phyloP scores from a whole-genome alignment of 1,140 invertebrate species.

The Bombus huntii region DNA sequence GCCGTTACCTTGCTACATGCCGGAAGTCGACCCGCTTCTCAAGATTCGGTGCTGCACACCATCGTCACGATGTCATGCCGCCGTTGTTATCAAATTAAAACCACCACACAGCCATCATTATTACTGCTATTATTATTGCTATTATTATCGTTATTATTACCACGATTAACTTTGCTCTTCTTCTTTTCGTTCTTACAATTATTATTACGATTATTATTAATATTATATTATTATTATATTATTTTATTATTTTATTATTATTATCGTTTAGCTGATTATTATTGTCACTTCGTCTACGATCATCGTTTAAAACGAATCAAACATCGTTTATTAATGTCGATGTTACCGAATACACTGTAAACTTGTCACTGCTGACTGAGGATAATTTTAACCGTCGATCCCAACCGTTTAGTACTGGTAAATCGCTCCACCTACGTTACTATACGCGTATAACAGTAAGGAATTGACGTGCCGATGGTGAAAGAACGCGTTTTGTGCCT shows the following conservation, averaged over 20 bases:
- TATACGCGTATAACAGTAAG: constrained; percentile 29
- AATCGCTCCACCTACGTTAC: constrained; percentile 19
- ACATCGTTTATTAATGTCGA: constrained; percentile 53
- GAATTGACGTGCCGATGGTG: constrained; percentile 69
- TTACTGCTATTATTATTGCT: constrained; percentile 57
- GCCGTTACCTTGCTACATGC: constrained; percentile 86
- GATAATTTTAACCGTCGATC: constrained; percentile 11
- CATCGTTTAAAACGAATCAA: constrained; percentile 39
- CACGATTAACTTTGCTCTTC: constrained; percentile 65
- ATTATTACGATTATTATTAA: constrained; percentile 53
- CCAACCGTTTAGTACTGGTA: constrained; percentile 35
- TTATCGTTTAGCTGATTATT: constrained; percentile 46
- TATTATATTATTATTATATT: constrained; percentile 61
- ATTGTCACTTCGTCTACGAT: constrained; percentile 43
- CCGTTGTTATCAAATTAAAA: constrained; percentile 77
- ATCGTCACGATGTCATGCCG: constrained; percentile 78
- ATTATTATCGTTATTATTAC: constrained; percentile 66
- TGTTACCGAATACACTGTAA: constrained; percentile 51
- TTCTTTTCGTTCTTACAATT: constrained; percentile 44
- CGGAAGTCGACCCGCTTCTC: constrained; percentile 87
- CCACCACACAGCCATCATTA: constrained; percentile 54
- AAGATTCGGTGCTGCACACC: constrained; percentile 85
- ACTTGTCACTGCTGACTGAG: constrained; percentile 54
- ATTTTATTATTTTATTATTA: constrained; percentile 58
- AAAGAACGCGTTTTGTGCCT: constrained; percentile 69